A percentile compares a stretch with the other conserved stretches of the same genome.
Evolutionary conservation across 2,888 invertebrate species (phyloP).

Genomic region (Trilocha varians): DNA sequence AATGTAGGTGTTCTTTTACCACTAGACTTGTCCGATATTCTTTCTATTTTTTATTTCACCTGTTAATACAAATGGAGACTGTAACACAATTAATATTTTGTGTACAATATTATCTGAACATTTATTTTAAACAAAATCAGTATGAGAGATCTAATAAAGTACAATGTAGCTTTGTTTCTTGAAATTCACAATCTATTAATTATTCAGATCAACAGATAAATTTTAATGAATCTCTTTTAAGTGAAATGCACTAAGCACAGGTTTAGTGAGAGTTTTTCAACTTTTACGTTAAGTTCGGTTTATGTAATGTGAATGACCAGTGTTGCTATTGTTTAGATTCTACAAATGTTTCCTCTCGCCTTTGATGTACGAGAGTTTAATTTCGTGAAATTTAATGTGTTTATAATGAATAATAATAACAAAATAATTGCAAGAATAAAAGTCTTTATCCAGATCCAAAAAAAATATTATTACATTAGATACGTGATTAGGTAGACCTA

Average conservation of each 20-base stretch:
- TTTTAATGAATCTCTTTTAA: conserved; percentile 26
- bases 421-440: too few relatives aligned
- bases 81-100: background rate
- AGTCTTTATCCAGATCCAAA: too few relatives aligned
- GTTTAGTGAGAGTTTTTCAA: conserved; percentile 21
- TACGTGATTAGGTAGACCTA: too few relatives aligned
- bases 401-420: too few relatives aligned
- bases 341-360: too few relatives aligned
- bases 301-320: background rate
- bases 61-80: too few relatives aligned
- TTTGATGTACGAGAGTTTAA: too few relatives aligned
- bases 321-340: background rate
- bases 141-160: conserved; percentile 27
- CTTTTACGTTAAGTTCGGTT: background rate
- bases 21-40: too few relatives aligned
- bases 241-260: conserved; percentile 22
- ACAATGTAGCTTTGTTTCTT: conserved; percentile 35
- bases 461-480: too few relatives aligned
- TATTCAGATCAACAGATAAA: conserved; percentile 21
- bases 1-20: too few relatives aligned
- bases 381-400: background rate
- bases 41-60: too few relatives aligned
- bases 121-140: conserved; percentile 14
- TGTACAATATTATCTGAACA: conserved; percentile 4
- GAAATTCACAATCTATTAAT: conserved; percentile 24